phyloP scores from a whole-genome alignment of 2,888 invertebrate genomes.

The Epicampocera succincta region DNA sequence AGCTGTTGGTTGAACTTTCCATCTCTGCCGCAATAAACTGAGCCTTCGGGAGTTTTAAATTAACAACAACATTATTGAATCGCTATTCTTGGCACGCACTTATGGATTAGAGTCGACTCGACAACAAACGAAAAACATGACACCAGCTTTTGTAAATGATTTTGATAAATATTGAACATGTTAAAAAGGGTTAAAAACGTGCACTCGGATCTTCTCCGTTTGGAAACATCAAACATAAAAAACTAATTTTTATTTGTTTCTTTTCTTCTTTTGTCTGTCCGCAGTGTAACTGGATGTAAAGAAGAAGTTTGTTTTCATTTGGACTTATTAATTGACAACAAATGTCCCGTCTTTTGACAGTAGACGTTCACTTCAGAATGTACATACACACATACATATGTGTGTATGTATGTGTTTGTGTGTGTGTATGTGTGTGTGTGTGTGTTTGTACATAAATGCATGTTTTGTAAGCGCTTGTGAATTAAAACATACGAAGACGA shows the following conservation, averaged over 20 bases:
- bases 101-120: conserved; percentile 41
- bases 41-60: conserved; percentile 10
- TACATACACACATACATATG: neutral
- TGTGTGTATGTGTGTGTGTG: neutral
- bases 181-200: conserved; percentile 63
- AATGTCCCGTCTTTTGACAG: conserved; percentile 69
- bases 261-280: conserved; percentile 3
- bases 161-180: conserved; percentile 41
- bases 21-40: neutral
- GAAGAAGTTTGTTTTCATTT: conserved; percentile 60
- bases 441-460: too few relatives aligned
- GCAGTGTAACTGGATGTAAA: conserved; percentile 28
- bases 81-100: conserved; percentile 64
- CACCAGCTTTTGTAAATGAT: conserved; percentile 38
- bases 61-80: conserved; percentile 41
- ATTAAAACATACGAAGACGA: conserved; percentile 36
- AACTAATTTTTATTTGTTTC: conserved; percentile 15
- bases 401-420: neutral
- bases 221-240: conserved; percentile 22
- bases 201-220: conserved; percentile 31
- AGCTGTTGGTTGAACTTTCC: neutral
- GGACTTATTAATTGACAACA: conserved; percentile 69
- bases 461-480: too few relatives aligned
- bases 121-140: conserved; percentile 30
- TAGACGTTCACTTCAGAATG: conserved; percentile 51